Conservation (phyloP, 2,113 vertebrate genomes). For the Agapornis roseicollis region DNA sequence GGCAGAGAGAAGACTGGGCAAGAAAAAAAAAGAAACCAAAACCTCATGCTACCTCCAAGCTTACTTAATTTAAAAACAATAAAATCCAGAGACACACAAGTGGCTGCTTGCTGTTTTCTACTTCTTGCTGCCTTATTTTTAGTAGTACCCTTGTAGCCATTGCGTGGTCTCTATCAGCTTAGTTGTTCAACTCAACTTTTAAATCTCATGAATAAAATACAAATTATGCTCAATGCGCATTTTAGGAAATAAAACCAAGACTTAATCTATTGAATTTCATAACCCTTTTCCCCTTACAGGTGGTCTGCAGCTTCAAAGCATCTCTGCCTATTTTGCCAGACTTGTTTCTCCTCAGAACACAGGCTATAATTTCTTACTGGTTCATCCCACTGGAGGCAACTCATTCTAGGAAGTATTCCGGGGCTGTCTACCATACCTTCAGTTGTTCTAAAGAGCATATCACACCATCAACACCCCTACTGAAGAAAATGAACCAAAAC, state of each 20-base stretch:
- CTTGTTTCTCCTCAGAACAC: neutral
- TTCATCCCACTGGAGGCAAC: neutral
- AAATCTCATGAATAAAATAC: conserved; percentile 20
- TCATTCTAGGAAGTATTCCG: fast-evolving
- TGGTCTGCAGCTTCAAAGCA: neutral
- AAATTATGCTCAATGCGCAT: neutral
- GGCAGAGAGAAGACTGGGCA: conserved; percentile 19
- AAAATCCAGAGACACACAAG: neutral
- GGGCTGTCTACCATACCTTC: neutral
- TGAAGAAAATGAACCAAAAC: neutral
- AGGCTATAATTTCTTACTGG: neutral
- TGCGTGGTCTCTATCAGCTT: neutral
- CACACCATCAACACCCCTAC: neutral
- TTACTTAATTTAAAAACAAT: neutral
- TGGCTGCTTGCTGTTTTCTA: neutral
- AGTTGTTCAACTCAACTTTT: neutral
- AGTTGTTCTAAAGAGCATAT: neutral
- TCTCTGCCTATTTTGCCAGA: neutral
- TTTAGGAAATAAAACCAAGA: neutral
- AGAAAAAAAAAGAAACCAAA: neutral
- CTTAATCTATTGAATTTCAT: neutral
- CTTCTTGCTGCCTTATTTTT: neutral
- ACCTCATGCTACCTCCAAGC: neutral
- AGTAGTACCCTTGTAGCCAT: neutral
- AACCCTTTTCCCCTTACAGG: neutral